These are phyloP conservation scores for Caradrina clavipalpis DNA, from an alignment of 2,888 invertebrate genomes.

Conservation along the genomic window DNA sequence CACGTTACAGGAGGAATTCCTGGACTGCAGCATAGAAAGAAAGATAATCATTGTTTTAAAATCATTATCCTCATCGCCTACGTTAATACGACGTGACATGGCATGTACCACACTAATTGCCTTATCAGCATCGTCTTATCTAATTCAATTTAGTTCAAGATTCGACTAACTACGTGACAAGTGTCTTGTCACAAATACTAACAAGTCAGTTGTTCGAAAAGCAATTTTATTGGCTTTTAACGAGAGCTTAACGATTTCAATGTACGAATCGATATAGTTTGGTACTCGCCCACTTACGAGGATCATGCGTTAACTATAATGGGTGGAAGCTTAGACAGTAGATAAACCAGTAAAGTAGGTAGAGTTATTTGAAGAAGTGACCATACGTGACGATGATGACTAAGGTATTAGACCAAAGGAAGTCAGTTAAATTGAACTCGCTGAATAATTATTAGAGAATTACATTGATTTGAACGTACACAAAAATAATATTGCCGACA, in stretches of 20 bases:
- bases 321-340: slow-evolving; percentile 2
- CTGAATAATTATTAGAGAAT: slow-evolving; percentile 3
- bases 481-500: background rate
- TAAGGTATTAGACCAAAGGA: slow-evolving; percentile 10
- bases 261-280: slow-evolving; percentile 28
- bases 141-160: slow-evolving; percentile 40
- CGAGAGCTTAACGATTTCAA: slow-evolving; percentile 50
- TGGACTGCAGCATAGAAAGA: too few relatives aligned
- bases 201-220: background rate
- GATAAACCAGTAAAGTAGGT: slow-evolving; percentile 34
- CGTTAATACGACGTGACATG: slow-evolving; percentile 4
- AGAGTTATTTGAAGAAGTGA: slow-evolving; percentile 25
- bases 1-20: too few relatives aligned
- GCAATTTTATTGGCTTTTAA: slow-evolving; percentile 47
- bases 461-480: background rate
- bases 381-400: slow-evolving; percentile 21
- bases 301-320: slow-evolving; percentile 11
- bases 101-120: slow-evolving; percentile 23
- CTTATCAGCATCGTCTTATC: slow-evolving; percentile 20
- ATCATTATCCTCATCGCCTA: background rate
- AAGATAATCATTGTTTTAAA: background rate
- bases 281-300: slow-evolving; percentile 20
- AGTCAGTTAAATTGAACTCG: slow-evolving; percentile 14
- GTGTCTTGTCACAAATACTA: slow-evolving; percentile 15
- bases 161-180: slow-evolving; percentile 31